Evolutionary conservation across 1,140 invertebrate genomes (phyloP).

Genomic region (Magallana ariakensis): DNA sequence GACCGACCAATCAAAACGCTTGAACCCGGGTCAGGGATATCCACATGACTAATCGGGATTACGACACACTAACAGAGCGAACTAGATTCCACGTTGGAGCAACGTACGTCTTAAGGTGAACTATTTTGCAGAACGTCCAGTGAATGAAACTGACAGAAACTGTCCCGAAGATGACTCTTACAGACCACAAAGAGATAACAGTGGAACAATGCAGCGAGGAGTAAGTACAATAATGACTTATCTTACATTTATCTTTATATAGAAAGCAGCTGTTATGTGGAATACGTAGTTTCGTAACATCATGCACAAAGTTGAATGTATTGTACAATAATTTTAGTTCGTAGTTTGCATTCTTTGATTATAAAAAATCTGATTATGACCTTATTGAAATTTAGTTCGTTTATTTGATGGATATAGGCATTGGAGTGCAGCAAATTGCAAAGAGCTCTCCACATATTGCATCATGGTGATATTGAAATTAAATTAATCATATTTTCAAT

Average conservation of each 20-base stretch:
- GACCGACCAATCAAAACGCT: slow-evolving; percentile 22
- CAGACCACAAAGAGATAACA: neutral
- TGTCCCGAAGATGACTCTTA: neutral
- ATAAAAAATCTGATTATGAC: too few relatives aligned
- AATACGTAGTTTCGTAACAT: too few relatives aligned
- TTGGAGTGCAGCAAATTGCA: too few relatives aligned
- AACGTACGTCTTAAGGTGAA: neutral
- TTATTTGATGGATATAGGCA: too few relatives aligned
- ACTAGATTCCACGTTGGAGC: neutral
- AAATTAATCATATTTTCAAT: too few relatives aligned
- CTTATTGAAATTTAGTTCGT: too few relatives aligned
- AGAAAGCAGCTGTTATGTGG: too few relatives aligned
- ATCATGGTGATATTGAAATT: too few relatives aligned
- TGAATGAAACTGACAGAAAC: neutral
- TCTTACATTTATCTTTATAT: neutral
- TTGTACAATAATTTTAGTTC: too few relatives aligned
- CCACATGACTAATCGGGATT: slow-evolving; percentile 28
- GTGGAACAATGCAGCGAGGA: slow-evolving; percentile 33
- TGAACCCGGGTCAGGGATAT: neutral
- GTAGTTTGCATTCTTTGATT: too few relatives aligned
- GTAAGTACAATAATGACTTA: neutral
- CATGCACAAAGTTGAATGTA: too few relatives aligned
- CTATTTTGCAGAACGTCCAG: neutral
- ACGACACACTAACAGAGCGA: neutral
- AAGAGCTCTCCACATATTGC: too few relatives aligned